Conservation (phyloP, 2,888 invertebrate genomes). For the Ophion ventricosus region DNA sequence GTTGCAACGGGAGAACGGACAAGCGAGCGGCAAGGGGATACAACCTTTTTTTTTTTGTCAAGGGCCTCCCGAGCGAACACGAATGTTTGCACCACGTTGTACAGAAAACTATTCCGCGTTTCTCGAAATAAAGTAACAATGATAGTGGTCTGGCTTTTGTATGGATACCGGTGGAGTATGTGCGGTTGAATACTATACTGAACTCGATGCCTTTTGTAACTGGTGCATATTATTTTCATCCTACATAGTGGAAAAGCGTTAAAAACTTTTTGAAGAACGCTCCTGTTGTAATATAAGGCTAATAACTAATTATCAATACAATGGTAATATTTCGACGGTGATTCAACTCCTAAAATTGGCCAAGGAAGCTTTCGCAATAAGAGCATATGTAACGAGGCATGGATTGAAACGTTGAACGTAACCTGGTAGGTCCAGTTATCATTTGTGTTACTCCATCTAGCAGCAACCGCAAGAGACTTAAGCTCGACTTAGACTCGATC, state of each 20-base stretch:
- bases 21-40: conserved; percentile 26
- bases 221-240: neutral
- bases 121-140: conserved; percentile 45
- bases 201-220: conserved; percentile 5
- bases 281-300: neutral
- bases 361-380: neutral
- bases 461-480: conserved; percentile 61
- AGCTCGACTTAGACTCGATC: conserved; percentile 57
- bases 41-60: conserved; percentile 60
- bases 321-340: neutral
- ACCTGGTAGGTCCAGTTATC: conserved; percentile 27
- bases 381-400: conserved; percentile 8
- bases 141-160: conserved; percentile 23
- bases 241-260: neutral
- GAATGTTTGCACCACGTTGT: conserved; percentile 46
- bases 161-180: conserved; percentile 29
- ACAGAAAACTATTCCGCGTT: conserved; percentile 54
- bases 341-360: neutral
- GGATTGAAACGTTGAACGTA: conserved; percentile 19
- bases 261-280: neutral
- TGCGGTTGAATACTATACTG: neutral
- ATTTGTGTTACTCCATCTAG: conserved; percentile 36
- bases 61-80: conserved; percentile 39
- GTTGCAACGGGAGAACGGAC: conserved; percentile 34
- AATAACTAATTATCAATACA: neutral